These are phyloP conservation scores for Nansenia antarctica DNA, from an alignment of 2,113 vertebrate species.

Conservation along the genomic window DNA sequence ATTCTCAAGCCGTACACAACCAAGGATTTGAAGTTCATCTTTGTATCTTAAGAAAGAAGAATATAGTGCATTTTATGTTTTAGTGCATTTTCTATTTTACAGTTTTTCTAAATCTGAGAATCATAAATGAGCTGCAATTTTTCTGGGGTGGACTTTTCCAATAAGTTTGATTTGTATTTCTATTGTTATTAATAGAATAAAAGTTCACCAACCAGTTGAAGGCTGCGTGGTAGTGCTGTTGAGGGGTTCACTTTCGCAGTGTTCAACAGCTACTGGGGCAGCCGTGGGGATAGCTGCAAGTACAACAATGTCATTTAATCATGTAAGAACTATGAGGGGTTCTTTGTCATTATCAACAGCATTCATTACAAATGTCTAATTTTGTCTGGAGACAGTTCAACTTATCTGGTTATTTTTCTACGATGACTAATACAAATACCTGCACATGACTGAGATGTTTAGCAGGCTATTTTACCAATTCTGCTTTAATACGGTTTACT, in stretches of 20 bases:
- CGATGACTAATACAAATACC: not conserved
- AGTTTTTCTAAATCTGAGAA: too few relatives aligned
- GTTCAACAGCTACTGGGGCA: not conserved
- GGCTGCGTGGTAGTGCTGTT: not conserved
- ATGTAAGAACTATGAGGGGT: too few relatives aligned
- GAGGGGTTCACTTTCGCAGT: not conserved
- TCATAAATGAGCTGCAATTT: not conserved
- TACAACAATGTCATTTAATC: too few relatives aligned
- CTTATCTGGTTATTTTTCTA: not conserved
- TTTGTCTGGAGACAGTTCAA: too few relatives aligned
- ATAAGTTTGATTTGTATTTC: not conserved
- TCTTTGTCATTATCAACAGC: not conserved
- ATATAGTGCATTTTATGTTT: not conserved
- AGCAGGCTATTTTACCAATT: not conserved
- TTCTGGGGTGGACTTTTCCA: not conserved
- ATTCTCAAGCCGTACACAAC: conserved; percentile 55
- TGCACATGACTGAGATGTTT: not conserved
- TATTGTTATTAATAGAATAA: not conserved
- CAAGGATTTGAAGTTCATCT: conserved; percentile 49
- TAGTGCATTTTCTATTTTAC: too few relatives aligned
- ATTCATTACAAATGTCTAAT: too few relatives aligned
- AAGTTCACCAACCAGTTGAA: not conserved
- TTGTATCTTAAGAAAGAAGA: conserved; percentile 29
- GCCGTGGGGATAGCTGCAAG: not conserved
- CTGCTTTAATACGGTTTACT: not conserved